phyloP scores from a whole-genome alignment of 2,113 vertebrate species.

The Zapornia atra region DNA sequence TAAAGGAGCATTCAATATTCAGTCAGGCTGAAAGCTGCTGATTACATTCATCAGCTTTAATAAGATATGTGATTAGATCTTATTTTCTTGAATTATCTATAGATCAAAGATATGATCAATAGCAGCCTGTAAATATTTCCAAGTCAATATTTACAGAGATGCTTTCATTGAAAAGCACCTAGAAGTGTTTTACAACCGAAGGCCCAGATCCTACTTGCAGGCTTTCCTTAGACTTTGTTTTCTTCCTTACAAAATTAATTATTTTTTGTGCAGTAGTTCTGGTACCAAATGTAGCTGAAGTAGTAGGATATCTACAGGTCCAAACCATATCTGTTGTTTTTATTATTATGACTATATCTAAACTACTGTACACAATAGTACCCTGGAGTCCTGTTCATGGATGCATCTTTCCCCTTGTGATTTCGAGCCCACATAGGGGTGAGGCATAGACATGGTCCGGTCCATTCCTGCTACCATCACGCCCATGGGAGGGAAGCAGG shows the following conservation, averaged over 20 bases:
- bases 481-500: accelerated
- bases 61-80: constrained; percentile 16
- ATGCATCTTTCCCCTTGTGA: neutral
- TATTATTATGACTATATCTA: neutral
- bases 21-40: constrained; percentile 36
- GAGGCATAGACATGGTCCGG: accelerated
- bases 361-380: neutral
- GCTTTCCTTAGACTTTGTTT: neutral
- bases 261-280: neutral
- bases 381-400: neutral
- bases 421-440: neutral
- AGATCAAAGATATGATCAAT: constrained; percentile 26
- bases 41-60: constrained; percentile 30
- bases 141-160: constrained; percentile 6
- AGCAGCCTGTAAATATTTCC: constrained; percentile 13
- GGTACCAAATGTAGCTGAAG: neutral
- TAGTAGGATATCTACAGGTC: neutral
- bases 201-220: neutral
- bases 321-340: neutral
- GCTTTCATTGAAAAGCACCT: neutral
- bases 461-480: neutral
- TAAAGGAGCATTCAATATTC: constrained; percentile 31
- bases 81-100: constrained; percentile 38
- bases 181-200: neutral
- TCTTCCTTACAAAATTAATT: neutral